Base-by-base conservation (phyloP, 2,888 invertebrate genomes). In the Zygaena filipendulae region DNA sequence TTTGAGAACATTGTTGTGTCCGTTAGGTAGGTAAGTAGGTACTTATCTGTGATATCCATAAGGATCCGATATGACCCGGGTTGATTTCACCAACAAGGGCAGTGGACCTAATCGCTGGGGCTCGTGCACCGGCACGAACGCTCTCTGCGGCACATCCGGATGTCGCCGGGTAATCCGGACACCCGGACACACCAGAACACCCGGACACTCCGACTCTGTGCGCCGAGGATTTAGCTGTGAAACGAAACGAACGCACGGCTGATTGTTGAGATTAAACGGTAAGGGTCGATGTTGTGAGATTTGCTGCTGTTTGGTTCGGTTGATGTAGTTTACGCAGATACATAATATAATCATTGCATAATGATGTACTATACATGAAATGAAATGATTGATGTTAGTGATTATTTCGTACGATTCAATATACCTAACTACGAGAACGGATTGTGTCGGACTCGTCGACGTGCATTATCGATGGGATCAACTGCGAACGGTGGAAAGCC, bases 251-350 rank as follows among this genome's bases (percentile, higher is more conserved):
- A 59, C 53, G 49, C 45, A 54, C 52, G 43, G 54, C 45, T 63
- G 64, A 71, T 70, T 63, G 66, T 70, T 55, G 60, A 71, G 72
- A 71, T 71, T 71, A 71, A 67, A 52, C 47, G 48, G 36, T 41
- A 37, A 40, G 42, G 45, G 44, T 48, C 37, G 31, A 36, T 45
- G 51, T 58, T 45, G 47, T 40, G 52, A 50, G 59, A 56, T 60
- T 58, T 59, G 49, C 40, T 37, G 40, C 28, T 47, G 46, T 49
- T 50, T 41, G 43, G 29, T 32, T 33, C 27, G 30, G n/a, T n/a
- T n/a, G n/a, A n/a, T n/a, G n/a, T n/a, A n/a, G n/a, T n/a, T n/a
- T n/a, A n/a, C n/a, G n/a, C n/a, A n/a, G n/a, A n/a, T n/a, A n/a
- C n/a, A n/a, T n/a, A n/a, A n/a, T n/a, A n/a, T n/a, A n/a, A n/a